These are phyloP conservation scores for Ciconia maguari DNA, from an alignment of 2,113 vertebrate genomes.

Conservation along the genomic window DNA sequence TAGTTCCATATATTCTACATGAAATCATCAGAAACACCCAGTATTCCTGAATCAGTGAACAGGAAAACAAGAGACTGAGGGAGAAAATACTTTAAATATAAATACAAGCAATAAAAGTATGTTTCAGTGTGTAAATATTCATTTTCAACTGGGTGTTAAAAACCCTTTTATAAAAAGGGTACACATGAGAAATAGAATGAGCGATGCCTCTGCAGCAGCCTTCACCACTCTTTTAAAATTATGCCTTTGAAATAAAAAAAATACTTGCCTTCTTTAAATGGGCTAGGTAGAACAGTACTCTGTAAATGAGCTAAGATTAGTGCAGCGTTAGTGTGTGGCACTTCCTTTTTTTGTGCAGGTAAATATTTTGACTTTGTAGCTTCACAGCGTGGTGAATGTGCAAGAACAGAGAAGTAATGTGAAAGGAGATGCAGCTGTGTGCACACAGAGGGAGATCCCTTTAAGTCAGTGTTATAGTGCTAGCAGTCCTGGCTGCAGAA, in stretches of 20 bases:
- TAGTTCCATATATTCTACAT: constrained; percentile 25
- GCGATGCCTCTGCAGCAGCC: neutral
- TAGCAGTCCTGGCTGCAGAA: neutral
- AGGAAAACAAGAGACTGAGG: neutral
- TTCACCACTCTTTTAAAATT: neutral
- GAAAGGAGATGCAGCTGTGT: neutral
- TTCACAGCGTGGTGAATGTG: neutral
- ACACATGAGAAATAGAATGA: neutral
- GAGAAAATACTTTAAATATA: neutral
- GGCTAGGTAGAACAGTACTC: neutral
- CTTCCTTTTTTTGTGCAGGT: neutral
- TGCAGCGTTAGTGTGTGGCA: neutral
- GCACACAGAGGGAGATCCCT: neutral
- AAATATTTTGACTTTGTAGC: neutral
- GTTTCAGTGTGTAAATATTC: neutral
- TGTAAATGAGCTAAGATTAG: neutral
- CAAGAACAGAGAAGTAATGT: neutral
- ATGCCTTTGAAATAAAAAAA: neutral
- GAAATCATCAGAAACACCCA: constrained; percentile 24
- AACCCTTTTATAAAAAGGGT: neutral
- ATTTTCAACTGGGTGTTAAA: neutral
- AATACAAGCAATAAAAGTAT: neutral
- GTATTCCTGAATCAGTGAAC: neutral
- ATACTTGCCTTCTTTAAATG: neutral
- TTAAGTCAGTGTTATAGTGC: neutral